phyloP scores from a whole-genome alignment of 2,888 invertebrate genomes.

The Lithodes maja region DNA sequence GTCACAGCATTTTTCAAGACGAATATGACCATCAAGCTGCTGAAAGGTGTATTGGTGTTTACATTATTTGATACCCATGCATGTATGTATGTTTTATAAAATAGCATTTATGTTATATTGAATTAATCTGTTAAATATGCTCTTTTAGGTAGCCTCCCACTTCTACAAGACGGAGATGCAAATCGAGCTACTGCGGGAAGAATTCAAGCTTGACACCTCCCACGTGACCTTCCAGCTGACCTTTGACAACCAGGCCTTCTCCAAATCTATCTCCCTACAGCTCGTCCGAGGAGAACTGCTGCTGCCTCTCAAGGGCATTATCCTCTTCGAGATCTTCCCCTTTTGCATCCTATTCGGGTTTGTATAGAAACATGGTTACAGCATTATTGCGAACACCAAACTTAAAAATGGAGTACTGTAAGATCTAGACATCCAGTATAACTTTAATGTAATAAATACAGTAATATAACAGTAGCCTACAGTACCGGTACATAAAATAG shows the following conservation, averaged over 20 bases:
- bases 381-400: too few species aligned
- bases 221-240: slow-evolving; percentile 93
- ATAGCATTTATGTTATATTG: too few species aligned
- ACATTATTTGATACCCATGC: too few species aligned
- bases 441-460: too few species aligned
- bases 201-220: slow-evolving; percentile 90
- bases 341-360: slow-evolving; percentile 98
- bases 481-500: too few species aligned
- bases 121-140: background rate
- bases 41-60: too few species aligned
- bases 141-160: slow-evolving; percentile 83
- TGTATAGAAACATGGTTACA: slow-evolving; percentile 72
- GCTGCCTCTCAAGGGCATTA: slow-evolving; percentile 89
- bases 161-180: slow-evolving; percentile 97
- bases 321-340: slow-evolving; percentile 97
- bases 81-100: too few species aligned
- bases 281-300: slow-evolving; percentile 93
- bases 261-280: slow-evolving; percentile 82
- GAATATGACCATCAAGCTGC: too few species aligned
- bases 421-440: too few species aligned
- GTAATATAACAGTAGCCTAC: too few species aligned
- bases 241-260: slow-evolving; percentile 95
- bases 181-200: slow-evolving; percentile 91
- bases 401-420: too few species aligned
- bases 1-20: too few species aligned